These are phyloP conservation scores for Agrenia bidenticulata DNA, from an alignment of 2,888 invertebrate species.

Conservation along the genomic window DNA sequence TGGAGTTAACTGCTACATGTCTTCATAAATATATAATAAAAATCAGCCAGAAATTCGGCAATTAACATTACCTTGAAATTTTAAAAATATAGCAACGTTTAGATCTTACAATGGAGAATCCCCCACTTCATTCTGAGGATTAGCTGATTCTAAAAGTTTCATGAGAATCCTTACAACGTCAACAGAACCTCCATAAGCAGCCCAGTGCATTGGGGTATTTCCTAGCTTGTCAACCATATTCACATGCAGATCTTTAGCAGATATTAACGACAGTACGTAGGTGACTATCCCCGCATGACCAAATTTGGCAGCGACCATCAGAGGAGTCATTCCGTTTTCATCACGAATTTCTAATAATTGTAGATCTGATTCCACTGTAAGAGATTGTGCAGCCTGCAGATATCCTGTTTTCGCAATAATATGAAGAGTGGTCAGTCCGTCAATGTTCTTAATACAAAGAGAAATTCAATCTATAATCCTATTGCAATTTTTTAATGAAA, in stretches of 20 bases:
- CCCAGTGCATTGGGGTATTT: not conserved
- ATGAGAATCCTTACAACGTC: not conserved
- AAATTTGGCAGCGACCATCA: not conserved
- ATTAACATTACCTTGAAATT: not conserved
- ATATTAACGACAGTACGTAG: not conserved
- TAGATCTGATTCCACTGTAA: not conserved
- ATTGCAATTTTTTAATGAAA: not conserved
- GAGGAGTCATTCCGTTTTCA: not conserved
- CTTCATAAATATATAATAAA: too few species aligned
- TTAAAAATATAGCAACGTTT: not conserved
- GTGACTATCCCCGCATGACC: not conserved
- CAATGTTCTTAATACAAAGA: not conserved
- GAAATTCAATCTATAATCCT: not conserved
- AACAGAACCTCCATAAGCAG: not conserved
- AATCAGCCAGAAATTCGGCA: too few species aligned
- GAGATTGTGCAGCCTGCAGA: not conserved
- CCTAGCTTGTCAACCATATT: not conserved
- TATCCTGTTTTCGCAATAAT: not conserved
- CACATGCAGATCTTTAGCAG: not conserved
- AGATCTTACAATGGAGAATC: slow-evolving; percentile 1
- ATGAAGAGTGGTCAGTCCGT: slow-evolving; percentile 1
- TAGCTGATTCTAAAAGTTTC: not conserved
- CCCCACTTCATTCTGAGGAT: slow-evolving; percentile 1
- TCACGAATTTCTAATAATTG: not conserved
- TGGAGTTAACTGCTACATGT: too few species aligned